Evolutionary conservation across 2,113 vertebrate species (phyloP).

Genomic region (Capra hircus): DNA sequence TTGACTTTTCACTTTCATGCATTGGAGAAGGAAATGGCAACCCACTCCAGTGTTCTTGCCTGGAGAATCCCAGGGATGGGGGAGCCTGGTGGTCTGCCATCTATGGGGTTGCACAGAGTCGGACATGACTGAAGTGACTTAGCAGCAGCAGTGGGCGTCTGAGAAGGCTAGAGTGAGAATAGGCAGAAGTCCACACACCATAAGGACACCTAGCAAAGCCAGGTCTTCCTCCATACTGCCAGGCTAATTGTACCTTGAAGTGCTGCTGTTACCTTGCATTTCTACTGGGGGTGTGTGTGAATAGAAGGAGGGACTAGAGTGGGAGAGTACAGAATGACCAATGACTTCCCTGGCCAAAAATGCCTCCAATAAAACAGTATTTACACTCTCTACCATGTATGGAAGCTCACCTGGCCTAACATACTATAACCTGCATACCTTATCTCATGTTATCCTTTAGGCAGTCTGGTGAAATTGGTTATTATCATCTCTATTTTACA

Average conservation of each 20-base stretch:
- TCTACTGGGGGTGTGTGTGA: background rate
- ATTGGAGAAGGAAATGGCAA: no score
- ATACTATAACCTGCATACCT: background rate
- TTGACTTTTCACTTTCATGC: no score
- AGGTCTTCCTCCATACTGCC: background rate
- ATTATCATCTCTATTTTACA: background rate
- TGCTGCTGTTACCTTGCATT: background rate
- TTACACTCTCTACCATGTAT: background rate
- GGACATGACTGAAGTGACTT: no score
- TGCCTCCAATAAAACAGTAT: background rate
- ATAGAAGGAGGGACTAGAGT: background rate
- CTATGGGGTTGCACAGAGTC: no score
- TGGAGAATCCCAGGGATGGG: no score
- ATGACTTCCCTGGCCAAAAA: background rate
- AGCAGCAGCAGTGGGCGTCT: background rate
- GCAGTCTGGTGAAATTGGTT: background rate
- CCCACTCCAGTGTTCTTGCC: no score
- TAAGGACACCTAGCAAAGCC: background rate
- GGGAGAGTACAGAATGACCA: fast-evolving
- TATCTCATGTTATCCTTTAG: background rate
- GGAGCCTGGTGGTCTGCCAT: no score
- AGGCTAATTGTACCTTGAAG: background rate
- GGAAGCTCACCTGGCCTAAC: background rate
- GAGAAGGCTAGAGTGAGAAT: background rate
- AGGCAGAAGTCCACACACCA: fast-evolving